A percentile compares a stretch with the other conserved stretches of the same genome.
phyloP scores from a whole-genome alignment of 2,888 invertebrate genomes.

The Harpalus rufipes region DNA sequence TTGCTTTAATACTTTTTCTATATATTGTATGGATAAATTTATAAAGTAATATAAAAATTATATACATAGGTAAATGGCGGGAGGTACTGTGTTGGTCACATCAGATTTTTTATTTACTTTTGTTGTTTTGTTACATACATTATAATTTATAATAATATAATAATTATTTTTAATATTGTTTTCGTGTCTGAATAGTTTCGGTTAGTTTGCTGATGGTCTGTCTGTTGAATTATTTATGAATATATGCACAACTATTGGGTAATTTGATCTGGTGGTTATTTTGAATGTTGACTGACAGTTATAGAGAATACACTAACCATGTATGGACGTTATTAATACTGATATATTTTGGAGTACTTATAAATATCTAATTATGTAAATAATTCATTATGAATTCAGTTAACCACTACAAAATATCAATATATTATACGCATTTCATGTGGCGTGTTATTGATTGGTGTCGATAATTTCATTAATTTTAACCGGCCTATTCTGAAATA shows the following conservation, averaged over 20 bases:
- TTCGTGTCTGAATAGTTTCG: not conserved
- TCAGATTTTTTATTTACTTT: too few relatives aligned
- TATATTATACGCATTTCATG: slow-evolving; percentile 45
- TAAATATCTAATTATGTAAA: slow-evolving; percentile 56
- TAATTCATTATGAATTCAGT: slow-evolving; percentile 47
- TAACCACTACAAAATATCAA: slow-evolving; percentile 48
- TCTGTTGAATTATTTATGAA: not conserved
- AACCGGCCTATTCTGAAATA: slow-evolving; percentile 29
- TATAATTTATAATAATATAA: too few relatives aligned
- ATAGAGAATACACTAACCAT: slow-evolving; percentile 22
- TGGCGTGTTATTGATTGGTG: slow-evolving; percentile 49
- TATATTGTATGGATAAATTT: too few relatives aligned
- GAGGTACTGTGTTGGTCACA: too few relatives aligned
- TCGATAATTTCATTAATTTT: slow-evolving; percentile 58
- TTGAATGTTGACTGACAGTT: slow-evolving; percentile 13
- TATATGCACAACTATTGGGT: not conserved
- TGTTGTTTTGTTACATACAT: too few relatives aligned
- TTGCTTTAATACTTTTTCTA: too few relatives aligned
- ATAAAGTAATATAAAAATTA: too few relatives aligned
- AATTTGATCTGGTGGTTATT: slow-evolving; percentile 8
- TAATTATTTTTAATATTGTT: not conserved
- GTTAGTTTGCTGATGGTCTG: not conserved
- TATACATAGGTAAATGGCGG: too few relatives aligned
- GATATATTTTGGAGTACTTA: slow-evolving; percentile 51
- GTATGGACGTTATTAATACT: slow-evolving; percentile 29